Percentiles rank a stretch among this genome's conserved stretches.
Conservation (phyloP, 2,888 invertebrate genomes). For the Habrosyne pyritoides region DNA sequence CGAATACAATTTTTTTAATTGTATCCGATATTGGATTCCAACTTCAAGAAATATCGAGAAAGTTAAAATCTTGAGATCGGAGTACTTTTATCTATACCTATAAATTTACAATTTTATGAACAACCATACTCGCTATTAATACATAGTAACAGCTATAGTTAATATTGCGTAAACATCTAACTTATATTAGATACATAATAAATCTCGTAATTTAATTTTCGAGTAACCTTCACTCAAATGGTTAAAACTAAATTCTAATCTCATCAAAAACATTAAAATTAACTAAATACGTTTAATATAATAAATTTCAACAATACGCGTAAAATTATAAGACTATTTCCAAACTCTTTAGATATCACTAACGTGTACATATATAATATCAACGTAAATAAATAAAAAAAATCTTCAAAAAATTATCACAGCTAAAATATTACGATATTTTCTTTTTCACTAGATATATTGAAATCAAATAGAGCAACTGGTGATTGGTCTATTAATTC, state of each 20-base stretch:
- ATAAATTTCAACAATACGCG: constrained; percentile 12
- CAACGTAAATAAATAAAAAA: constrained; percentile 5
- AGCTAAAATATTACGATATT: constrained; percentile 8
- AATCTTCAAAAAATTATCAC: not conserved
- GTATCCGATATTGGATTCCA: too few relatives aligned
- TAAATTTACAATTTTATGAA: constrained; percentile 23
- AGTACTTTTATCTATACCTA: constrained; percentile 6
- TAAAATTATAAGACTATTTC: constrained; percentile 30
- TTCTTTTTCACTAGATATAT: too few relatives aligned
- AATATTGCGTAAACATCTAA: constrained; percentile 27
- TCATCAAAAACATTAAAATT: not conserved
- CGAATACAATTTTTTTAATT: not conserved
- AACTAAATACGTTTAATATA: not conserved
- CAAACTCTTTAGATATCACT: constrained; percentile 42
- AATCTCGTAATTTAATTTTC: constrained; percentile 13
- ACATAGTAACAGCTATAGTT: constrained; percentile 24
- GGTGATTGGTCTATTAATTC: not conserved
- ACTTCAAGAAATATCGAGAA: too few relatives aligned
- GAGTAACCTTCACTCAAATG: too few relatives aligned
- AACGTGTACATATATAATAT: constrained; percentile 28
- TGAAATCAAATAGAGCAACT: too few relatives aligned
- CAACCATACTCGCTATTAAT: constrained; percentile 14
- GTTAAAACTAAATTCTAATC: too few relatives aligned
- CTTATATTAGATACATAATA: constrained; percentile 21
- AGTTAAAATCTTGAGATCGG: not conserved